Conservation (phyloP, 2,888 invertebrate genomes). For the Pseudococcus viburni region DNA sequence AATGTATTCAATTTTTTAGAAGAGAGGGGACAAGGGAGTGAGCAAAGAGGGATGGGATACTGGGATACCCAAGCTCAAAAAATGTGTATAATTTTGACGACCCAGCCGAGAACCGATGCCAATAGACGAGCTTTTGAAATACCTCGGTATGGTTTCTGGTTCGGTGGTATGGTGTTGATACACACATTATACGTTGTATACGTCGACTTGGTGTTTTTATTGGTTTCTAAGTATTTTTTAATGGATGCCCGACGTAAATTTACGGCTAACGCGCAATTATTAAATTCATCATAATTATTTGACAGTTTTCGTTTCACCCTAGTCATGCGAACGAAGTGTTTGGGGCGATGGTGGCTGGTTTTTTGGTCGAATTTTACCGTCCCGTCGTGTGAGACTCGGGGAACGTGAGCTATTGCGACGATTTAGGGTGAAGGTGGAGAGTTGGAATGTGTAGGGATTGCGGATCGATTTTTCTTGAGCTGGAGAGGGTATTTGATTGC, state of each 20-base stretch:
- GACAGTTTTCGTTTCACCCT: conserved; percentile 28
- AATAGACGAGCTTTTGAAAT: no score
- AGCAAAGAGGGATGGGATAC: no score
- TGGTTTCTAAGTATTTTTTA: conserved; percentile 35
- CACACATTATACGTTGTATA: neutral
- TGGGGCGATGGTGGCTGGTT: neutral
- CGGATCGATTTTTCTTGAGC: no score
- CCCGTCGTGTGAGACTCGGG: neutral
- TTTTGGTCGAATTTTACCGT: neutral
- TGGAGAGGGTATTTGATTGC: no score
- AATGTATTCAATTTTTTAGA: no score
- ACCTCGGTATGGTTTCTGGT: no score
- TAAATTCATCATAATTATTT: conserved; percentile 48
- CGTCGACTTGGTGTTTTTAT: conserved; percentile 34
- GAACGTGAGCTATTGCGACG: neutral
- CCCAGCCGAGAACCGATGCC: no score
- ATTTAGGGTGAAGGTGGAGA: neutral
- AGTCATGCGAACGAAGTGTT: conserved; percentile 21
- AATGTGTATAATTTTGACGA: no score
- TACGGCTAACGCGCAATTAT: conserved; percentile 44
- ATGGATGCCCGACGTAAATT: conserved; percentile 21
- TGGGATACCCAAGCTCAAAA: no score
- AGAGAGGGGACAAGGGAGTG: no score
- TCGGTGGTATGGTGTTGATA: neutral
- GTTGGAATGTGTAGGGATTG: no score